Base-by-base conservation (phyloP, 2,113 vertebrate species). In the Channa argus region DNA sequence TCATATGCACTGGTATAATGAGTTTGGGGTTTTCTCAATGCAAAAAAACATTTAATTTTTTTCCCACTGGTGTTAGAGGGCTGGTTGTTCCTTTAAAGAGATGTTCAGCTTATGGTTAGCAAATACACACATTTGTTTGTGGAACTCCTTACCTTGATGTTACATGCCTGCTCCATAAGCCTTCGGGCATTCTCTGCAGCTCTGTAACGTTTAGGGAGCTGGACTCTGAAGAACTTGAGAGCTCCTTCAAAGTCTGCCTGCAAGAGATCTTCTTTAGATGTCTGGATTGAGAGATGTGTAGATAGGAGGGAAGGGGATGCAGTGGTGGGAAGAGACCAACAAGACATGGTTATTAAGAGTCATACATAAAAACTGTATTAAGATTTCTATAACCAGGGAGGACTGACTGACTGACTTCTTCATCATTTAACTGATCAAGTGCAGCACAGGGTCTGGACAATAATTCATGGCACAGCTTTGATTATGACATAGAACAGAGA, bases 181-280 rank as follows among this genome's bases (percentile, higher is more conserved):
- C 96, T 94, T 62, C 97, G 94, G 24, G 98, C 98, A 71, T 99
- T 99, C 90, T 99, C 98, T 38, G 98, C 98, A 5, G 98, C 97
- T 80, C 98, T 94, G 94, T 99, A 99, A 63, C 98, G 96, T 88
- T 99, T 99, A 36, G 98, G 98, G 72, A 99, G 93, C 90, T 99
- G 98, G 52, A 99, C 98, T 82, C 98, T 94, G 91, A 99, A 99
- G 93, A 99, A 99, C 88, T 99, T 99, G 63, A 99, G 95, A 64
- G 98, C 97, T 12, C 98, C 98, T 94, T 99, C 98, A 77, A 99
- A 99, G 93, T 99, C 98, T 10, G 98, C 97, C 84, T 99, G 98
- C 41, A 99, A 92, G 88, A 99, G 95, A 85, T 99, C 98, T 83
- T 99, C 98, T 89, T 99, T 99, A 24, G 98, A 99, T 5, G 98